Conservation (phyloP, 2,113 vertebrate species). For the Cathartes aura region DNA sequence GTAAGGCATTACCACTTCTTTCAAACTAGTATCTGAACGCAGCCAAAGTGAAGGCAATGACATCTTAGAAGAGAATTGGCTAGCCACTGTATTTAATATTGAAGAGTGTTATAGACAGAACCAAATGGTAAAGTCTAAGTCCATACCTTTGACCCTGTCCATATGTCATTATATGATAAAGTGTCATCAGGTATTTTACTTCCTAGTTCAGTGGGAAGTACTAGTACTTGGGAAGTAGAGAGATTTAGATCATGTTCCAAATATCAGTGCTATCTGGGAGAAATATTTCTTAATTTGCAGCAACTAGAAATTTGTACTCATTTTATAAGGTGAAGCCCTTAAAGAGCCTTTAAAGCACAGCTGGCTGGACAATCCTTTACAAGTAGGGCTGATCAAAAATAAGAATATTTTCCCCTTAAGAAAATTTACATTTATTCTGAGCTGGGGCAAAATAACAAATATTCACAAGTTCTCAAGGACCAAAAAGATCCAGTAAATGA, state of each 20-base stretch:
- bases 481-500: background rate
- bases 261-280: background rate
- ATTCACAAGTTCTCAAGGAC: background rate
- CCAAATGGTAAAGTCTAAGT: background rate
- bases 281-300: background rate
- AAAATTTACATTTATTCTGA: background rate
- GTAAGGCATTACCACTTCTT: background rate
- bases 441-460: background rate
- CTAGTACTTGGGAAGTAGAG: background rate
- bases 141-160: background rate
- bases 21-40: background rate
- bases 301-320: background rate
- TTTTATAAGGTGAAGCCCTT: background rate
- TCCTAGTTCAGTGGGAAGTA: background rate
- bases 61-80: background rate
- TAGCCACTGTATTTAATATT: background rate
- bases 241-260: background rate
- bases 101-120: background rate
- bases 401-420: background rate
- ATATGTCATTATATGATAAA: background rate
- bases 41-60: background rate
- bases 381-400: background rate
- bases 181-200: background rate
- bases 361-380: background rate
- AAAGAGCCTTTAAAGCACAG: background rate